Base-by-base conservation (phyloP, 2,888 invertebrate genomes). In the Drosophila subquinaria region DNA sequence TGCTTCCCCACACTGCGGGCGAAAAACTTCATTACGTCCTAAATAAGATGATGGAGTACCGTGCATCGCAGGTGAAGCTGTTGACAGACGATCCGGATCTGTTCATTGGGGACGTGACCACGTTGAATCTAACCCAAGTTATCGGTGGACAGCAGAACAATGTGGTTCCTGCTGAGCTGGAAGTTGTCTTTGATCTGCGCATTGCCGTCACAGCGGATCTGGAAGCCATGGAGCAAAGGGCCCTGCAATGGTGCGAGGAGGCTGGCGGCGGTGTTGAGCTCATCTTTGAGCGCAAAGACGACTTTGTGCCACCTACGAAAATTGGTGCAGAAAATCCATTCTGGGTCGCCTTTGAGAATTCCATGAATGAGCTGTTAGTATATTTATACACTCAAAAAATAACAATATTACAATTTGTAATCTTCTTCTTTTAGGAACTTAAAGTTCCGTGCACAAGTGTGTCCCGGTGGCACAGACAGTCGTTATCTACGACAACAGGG, bases 111-210 rank as follows among this genome's bases (percentile, higher is more conserved):
- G 97, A 98, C 93, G 97, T 98, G 0, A 97, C 97, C 9, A 96
- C 97, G 0, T 93, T 97, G 6, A 98, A 98, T 93, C 93, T 98
- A 79, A 98, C 97, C 0, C 95, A 95, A 92, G 87, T 97, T 40
- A 93, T 95, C 95, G 98, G 98, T 70, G 98, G 98, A 5, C 95
- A 98, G 0, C 98, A 98, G 93, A 94, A 95, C 3, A 98, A 98
- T 92, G 97, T 98, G 0, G 95, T 98, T 13, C 98, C 99, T 1
- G 95, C 96, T 56, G 95, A 96, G 88, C 93, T 98, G 73, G 94
- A 94, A 1, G 96, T 95, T 0, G 95, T 95, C 69, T 96, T 97
- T 90, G 97, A 97, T 90, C 93, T 96, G 64, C 94, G 97, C 74
- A 53, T 95, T 20, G 93, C 95, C 2, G 93, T 94, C 15, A 92